Base-by-base conservation (phyloP, 1,140 invertebrate species). In the Uloborus diversus region DNA sequence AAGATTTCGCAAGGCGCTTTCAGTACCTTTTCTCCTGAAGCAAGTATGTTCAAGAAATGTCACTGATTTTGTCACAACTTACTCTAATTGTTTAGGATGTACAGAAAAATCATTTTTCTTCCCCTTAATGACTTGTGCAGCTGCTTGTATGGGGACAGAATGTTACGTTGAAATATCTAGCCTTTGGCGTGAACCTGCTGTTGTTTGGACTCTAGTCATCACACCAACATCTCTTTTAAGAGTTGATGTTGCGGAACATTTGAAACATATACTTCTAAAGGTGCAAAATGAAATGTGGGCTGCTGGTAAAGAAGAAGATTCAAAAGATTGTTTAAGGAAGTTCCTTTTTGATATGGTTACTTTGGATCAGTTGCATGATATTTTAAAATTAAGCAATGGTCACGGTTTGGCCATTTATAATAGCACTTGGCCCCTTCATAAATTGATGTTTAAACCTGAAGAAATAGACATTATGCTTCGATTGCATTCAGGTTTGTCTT, bases 141-240 rank as follows among this genome's bases (percentile, higher is more conserved):
- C 80, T 13, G 35, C 80, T 5, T 81, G 80, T 33, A 75, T 81
- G 70, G 80, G 80, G 3, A 68, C 47, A n/a, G 56, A 81, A 2
- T 23, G 35, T 20, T 27, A 30, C 11, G 23, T 81, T 20, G 70
- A 81, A 47, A n/a, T 81, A 25, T 35, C 35, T 3, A 37, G 42
- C 25, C n/a, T 59, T 9, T 81, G 80, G 80, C 14, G 20, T 20
- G 80, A 81, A 56, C 68, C 80, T 25, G 70, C 70, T 37, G 27
- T 81, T n/a, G 5, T 81, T 3, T 81, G 80, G 80, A 81, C 80
- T 17, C 20, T 81, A n/a, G 69, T 81, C 14, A 27, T 81, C 17
- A 42, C 80, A 17, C 80, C 62, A 20, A 59, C 13, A 27, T 57
- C 80, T 9, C 47, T 81, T 3, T 37, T 64, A 30, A 32, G 80